Percentiles rank a stretch among this genome's conserved stretches.
Evolutionary conservation across 2,888 invertebrate genomes (phyloP).

Genomic region (Acronicta aceris): DNA sequence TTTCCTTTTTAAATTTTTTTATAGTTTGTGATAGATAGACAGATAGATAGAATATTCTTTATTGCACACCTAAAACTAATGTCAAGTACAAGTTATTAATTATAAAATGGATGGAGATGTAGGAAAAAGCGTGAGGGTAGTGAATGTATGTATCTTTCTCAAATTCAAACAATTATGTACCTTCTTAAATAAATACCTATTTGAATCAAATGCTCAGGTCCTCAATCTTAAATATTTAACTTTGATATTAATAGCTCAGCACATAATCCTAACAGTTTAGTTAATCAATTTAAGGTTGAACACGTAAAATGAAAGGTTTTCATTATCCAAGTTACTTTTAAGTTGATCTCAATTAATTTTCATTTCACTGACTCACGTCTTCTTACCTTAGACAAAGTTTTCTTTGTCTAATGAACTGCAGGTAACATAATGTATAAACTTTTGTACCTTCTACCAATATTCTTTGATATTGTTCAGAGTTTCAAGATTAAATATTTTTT

Average conservation of each 20-base stretch:
- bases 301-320: conserved; percentile 48
- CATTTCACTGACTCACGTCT: conserved; percentile 59
- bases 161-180: too few relatives aligned
- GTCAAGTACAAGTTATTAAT: too few relatives aligned
- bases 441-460: conserved; percentile 61
- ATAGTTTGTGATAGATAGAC: too few relatives aligned
- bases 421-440: conserved; percentile 58
- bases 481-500: conserved; percentile 15
- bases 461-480: conserved; percentile 57
- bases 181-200: too few relatives aligned
- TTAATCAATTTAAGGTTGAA: conserved; percentile 37
- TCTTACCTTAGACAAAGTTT: conserved; percentile 61
- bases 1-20: too few relatives aligned
- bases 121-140: too few relatives aligned
- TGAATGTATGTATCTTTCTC: too few relatives aligned
- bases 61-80: too few relatives aligned
- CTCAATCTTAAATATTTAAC: conserved; percentile 2
- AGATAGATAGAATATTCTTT: too few relatives aligned
- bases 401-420: conserved; percentile 70
- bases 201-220: too few relatives aligned
- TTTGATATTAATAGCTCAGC: conserved; percentile 7
- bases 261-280: conserved; percentile 1
- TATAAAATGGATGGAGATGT: too few relatives aligned
- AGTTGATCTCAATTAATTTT: conserved; percentile 63
- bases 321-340: conserved; percentile 56